Evolutionary conservation across 1,140 invertebrate species (phyloP), one percentile per base, ranked within the genome.

Genomic region (Calephelis nemesis): DNA sequence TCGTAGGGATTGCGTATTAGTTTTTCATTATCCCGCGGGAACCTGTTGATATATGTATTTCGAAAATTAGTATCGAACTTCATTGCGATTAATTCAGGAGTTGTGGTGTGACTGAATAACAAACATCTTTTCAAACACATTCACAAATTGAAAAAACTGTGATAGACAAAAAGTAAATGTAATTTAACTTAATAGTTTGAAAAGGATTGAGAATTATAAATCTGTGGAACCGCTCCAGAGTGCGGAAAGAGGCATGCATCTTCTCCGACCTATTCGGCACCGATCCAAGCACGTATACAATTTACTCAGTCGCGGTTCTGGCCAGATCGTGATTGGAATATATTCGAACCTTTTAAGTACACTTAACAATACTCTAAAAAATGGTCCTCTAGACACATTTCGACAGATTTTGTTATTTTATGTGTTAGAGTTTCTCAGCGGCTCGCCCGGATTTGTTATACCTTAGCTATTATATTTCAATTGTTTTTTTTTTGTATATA

Each of bases 221-320:
- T 69, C 73, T 68, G 69, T 62, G 60, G 52, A 67, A 60, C 40
- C 47, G 50, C 45, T 19, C 40, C 7, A 4, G 42, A 58, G 63
- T 49, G 40, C 50, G 47, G 65, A 67, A 12, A 47, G 64, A 62
- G 67, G 72, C 72, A 73, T 77, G 73, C 72, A 82, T 79, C 73
- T 74, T 70, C 76, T 75, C 70, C 72, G 80, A 78, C 75, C 79
- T 71, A 82, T 84, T 88, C 83, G 88, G 86, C 85, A 82, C 58
- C 62, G 79, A 68, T 87, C 85, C 86, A 88, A 87, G 78, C 87
- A 88, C 86, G 88, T 90, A 83, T 82, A 85, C 81, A 87, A 88
- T 88, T 88, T 88, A 88, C 85, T 88, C 84, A 88, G 79, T 74
- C 71, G 71, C 71, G 79, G 77, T 76, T 72, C 74, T 70, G 73